These are phyloP conservation scores for Scomberomorus guttatus DNA, from an alignment of 2,797 vertebrate species.

Conservation along the genomic window DNA sequence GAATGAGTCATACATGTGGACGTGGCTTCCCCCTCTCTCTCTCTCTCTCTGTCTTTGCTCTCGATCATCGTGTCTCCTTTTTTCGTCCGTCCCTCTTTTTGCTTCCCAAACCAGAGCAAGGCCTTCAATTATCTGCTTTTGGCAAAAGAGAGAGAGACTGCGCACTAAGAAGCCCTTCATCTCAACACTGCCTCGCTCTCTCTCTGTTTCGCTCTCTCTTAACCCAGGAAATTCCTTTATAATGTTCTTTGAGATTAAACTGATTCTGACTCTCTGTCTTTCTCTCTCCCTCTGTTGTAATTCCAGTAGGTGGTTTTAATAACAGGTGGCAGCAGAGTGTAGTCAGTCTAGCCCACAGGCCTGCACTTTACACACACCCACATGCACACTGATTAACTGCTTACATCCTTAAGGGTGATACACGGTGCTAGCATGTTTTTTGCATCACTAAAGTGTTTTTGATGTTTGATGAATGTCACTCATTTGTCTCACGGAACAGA, in stretches of 20 bases:
- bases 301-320: conserved; percentile 52
- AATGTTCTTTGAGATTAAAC: conserved; percentile 46
- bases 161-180: conserved; percentile 14
- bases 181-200: conserved; percentile 6
- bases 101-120: conserved; percentile 61
- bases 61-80: conserved; percentile 22
- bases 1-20: conserved; percentile 80
- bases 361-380: conserved; percentile 22
- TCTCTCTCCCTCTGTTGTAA: background rate
- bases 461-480: background rate
- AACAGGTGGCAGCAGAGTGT: conserved; percentile 50
- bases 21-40: conserved; percentile 71
- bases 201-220: conserved; percentile 2
- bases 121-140: conserved; percentile 78
- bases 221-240: conserved; percentile 55
- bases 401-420: conserved; percentile 21
- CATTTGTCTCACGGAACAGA: background rate
- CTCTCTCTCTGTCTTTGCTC: conserved; percentile 30
- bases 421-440: no score
- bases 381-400: conserved; percentile 18
- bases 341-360: conserved; percentile 33
- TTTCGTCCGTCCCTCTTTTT: conserved; percentile 33
- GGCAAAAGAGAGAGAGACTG: conserved; percentile 15
- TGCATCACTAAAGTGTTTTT: background rate
- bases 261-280: conserved; percentile 15